A percentile compares a stretch with the other conserved stretches of the same genome.
phyloP scores from a whole-genome alignment of 92 coral and sea anemone genomes.

The Epizoanthus fatuus region DNA sequence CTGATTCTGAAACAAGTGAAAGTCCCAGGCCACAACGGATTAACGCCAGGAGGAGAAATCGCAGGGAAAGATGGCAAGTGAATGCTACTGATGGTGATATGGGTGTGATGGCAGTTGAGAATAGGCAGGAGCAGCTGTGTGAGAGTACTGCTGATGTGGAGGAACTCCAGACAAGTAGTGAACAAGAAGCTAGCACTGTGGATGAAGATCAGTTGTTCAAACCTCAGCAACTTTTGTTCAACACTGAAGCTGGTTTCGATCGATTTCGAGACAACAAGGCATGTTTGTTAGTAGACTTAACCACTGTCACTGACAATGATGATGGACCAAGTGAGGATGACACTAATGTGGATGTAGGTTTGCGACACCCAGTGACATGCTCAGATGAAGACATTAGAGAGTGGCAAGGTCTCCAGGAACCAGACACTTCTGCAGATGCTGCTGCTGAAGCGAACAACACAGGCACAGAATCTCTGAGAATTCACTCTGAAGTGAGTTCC shows the following conservation, averaged over 20 bases:
- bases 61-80: conserved; percentile 16
- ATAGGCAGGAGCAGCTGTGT: not conserved
- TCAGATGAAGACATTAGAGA: not conserved
- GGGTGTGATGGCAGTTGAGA: not conserved
- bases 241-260: not conserved
- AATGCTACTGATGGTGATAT: not conserved
- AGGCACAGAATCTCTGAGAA: not conserved
- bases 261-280: not conserved
- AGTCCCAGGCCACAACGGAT: conserved; percentile 75
- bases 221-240: not conserved
- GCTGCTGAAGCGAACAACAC: not conserved
- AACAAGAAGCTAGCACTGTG: not conserved
- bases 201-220: not conserved
- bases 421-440: not conserved
- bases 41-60: conserved; percentile 50
- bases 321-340: not conserved
- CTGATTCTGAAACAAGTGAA: not conserved
- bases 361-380: not conserved
- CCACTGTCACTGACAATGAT: not conserved
- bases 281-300: not conserved
- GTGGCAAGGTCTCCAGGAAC: not conserved
- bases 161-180: not conserved
- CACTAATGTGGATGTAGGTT: not conserved
- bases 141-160: not conserved
- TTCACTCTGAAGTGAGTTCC: not conserved